Evolutionary conservation across 2,113 vertebrate species (phyloP).

Genomic region (Centropus unirufus): DNA sequence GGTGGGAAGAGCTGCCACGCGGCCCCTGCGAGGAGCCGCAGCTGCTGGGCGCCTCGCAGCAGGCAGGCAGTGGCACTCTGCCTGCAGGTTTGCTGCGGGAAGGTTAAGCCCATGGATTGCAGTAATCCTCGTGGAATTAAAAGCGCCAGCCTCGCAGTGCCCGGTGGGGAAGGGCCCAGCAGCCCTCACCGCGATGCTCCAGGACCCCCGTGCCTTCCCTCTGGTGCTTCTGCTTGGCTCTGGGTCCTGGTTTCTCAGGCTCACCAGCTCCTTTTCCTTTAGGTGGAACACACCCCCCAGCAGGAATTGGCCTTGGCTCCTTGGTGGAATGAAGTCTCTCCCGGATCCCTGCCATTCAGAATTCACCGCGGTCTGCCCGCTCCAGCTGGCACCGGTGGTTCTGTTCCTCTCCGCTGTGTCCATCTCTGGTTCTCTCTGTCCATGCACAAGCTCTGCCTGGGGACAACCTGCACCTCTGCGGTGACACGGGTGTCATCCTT

Average conservation of each 20-base stretch:
- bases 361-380: not conserved
- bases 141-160: not conserved
- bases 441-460: not conserved
- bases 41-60: not conserved
- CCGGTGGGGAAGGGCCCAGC: accelerated
- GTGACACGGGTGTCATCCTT: not conserved
- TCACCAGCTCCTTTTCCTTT: not conserved
- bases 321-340: not conserved
- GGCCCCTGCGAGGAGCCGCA: not conserved
- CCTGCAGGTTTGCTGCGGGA: not conserved
- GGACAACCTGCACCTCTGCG: not conserved
- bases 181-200: not conserved
- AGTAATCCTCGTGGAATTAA: not conserved
- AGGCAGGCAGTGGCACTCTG: not conserved
- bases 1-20: not conserved
- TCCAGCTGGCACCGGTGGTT: not conserved
- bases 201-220: accelerated
- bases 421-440: not conserved
- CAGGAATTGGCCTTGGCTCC: not conserved
- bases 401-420: not conserved
- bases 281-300: not conserved
- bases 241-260: not conserved
- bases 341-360: accelerated
- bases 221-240: not conserved
- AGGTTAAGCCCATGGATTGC: not conserved